A percentile compares a stretch with the other conserved stretches of the same genome.
phyloP scores from a whole-genome alignment of 2,113 vertebrate species.

The Odontophorus gujanensis region DNA sequence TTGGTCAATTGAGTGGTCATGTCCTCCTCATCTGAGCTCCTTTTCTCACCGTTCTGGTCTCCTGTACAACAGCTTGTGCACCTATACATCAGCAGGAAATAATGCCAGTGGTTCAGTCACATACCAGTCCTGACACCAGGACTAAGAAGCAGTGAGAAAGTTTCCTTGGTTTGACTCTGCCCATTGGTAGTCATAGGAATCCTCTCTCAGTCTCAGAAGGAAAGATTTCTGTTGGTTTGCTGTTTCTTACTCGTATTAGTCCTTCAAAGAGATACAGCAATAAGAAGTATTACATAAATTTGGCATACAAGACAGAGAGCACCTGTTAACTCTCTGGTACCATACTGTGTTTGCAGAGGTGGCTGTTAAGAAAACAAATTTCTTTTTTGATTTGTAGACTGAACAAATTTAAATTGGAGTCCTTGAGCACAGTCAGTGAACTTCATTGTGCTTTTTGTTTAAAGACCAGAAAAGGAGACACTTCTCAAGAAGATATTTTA shows the following conservation, averaged over 20 bases:
- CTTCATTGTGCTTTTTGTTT: constrained; percentile 24
- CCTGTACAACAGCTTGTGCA: not conserved
- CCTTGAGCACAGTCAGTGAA: constrained; percentile 30
- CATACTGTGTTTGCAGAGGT: constrained; percentile 35
- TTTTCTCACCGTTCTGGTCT: not conserved
- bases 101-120: not conserved
- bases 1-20: not conserved
- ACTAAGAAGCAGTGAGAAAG: not conserved
- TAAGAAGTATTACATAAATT: constrained; percentile 26
- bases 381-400: constrained; percentile 57
- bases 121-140: not conserved
- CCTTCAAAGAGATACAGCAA: not conserved
- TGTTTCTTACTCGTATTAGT: not conserved
- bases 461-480: constrained; percentile 13
- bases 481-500: not conserved
- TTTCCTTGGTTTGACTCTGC: not conserved
- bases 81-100: not conserved
- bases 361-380: constrained; percentile 61
- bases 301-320: constrained; percentile 41
- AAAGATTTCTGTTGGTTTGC: not conserved
- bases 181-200: not conserved
- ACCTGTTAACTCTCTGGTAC: constrained; percentile 34
- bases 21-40: not conserved
- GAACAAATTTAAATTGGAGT: constrained; percentile 53
- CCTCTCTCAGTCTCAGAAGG: not conserved